These are phyloP conservation scores for Marisa cornuarietis DNA, from an alignment of 1,140 invertebrate species.

Conservation along the genomic window DNA sequence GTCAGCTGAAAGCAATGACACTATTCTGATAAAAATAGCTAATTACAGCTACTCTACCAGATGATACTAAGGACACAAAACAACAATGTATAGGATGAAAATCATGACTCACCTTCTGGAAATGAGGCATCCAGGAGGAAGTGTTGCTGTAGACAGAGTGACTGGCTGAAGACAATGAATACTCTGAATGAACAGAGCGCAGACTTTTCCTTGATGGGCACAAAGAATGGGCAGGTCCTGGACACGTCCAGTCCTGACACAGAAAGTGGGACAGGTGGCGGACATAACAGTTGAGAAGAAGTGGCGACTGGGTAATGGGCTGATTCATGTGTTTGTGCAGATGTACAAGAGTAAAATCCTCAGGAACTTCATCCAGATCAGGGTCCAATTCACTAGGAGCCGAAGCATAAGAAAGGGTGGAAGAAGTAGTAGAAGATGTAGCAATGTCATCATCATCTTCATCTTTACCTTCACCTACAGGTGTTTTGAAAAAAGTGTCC, in stretches of 20 bases:
- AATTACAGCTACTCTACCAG: neutral
- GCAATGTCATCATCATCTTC: constrained; percentile 8
- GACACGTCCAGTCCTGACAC: constrained; percentile 65
- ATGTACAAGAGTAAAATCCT: constrained; percentile 79
- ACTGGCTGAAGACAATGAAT: constrained; percentile 55
- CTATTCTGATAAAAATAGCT: too few species aligned
- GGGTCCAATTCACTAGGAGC: constrained; percentile 73
- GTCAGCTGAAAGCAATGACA: too few species aligned
- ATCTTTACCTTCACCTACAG: constrained; percentile 3
- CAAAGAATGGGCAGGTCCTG: constrained; percentile 47
- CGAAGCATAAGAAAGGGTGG: constrained; percentile 82
- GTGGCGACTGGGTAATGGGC: constrained; percentile 86
- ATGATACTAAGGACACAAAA: neutral
- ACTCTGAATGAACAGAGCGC: constrained; percentile 48
- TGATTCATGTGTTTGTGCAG: constrained; percentile 95
- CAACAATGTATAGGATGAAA: neutral
- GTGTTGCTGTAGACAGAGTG: constrained; percentile 48
- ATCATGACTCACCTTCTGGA: constrained; percentile 38
- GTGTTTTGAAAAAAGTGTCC: too few species aligned
- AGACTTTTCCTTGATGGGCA: constrained; percentile 31
- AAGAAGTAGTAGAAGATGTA: constrained; percentile 45
- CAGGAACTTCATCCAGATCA: constrained; percentile 31
- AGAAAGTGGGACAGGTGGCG: constrained; percentile 88
- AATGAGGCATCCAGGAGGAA: constrained; percentile 54
- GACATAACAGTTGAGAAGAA: constrained; percentile 94